Conservation (phyloP, 2,797 vertebrate species). For the Delichon dasypus region DNA sequence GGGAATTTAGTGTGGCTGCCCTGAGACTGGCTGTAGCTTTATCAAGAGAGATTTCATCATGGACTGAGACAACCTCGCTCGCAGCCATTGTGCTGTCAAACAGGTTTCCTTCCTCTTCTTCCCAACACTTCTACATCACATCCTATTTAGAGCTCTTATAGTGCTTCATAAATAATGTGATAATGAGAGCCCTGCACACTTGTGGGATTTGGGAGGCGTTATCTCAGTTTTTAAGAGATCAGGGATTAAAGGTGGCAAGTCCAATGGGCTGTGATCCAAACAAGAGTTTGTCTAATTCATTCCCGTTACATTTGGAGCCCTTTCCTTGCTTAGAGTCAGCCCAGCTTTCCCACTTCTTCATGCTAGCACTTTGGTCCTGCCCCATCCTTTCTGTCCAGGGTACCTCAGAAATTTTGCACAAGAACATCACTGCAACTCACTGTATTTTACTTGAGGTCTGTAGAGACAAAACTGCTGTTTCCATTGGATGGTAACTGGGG, state of each 20-base stretch:
- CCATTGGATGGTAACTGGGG: neutral
- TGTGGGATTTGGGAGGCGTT: slow-evolving; percentile 8
- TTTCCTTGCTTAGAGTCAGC: neutral
- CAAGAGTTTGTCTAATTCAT: neutral
- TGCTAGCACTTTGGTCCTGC: neutral
- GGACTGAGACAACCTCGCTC: neutral
- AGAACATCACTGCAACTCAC: neutral
- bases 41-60: neutral
- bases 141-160: slow-evolving; percentile 23
- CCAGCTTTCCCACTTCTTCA: neutral
- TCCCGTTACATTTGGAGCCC: neutral
- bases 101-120: slow-evolving; percentile 46
- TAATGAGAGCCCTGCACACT: neutral
- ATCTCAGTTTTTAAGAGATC: slow-evolving; percentile 30
- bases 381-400: neutral
- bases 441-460: neutral
- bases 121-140: slow-evolving; percentile 14
- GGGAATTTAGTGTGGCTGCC: neutral
- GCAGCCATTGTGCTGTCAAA: slow-evolving; percentile 24
- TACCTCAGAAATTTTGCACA: neutral
- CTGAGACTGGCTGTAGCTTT: neutral
- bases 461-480: neutral
- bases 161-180: slow-evolving; percentile 12
- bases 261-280: neutral
- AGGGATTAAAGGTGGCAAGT: slow-evolving; percentile 20